phyloP scores from a whole-genome alignment of 1,140 invertebrate species.

The Caenorhabditis briggsae region DNA sequence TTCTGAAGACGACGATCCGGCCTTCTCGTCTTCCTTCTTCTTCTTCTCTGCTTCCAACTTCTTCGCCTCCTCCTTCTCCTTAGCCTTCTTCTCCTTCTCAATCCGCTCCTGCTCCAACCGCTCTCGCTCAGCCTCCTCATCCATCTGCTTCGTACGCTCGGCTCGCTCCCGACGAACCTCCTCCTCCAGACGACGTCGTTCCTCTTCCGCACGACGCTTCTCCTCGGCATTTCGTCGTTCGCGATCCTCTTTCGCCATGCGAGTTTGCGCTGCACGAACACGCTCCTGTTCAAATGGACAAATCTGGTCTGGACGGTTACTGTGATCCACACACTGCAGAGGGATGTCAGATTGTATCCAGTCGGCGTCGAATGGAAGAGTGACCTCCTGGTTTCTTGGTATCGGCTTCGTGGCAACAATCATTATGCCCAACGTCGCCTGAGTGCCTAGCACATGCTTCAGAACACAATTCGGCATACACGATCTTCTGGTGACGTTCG shows the following conservation, averaged over 20 bases:
- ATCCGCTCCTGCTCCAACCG: neutral
- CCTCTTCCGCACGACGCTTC: constrained; percentile 10
- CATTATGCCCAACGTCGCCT: constrained; percentile 11
- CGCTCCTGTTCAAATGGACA: constrained; percentile 21
- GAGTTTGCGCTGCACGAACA: neutral
- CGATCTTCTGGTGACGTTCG: neutral
- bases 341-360: neutral
- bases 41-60: neutral
- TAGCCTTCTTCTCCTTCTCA: neutral
- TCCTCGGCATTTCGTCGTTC: neutral
- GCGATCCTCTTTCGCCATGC: neutral
- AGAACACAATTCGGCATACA: constrained; percentile 29
- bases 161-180: constrained; percentile 19
- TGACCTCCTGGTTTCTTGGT: constrained; percentile 2
- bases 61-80: neutral
- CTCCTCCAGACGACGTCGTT: constrained; percentile 23
- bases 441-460: constrained; percentile 23
- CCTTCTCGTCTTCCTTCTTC: neutral
- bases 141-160: neutral
- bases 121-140: constrained; percentile 13
- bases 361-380: constrained; percentile 21
- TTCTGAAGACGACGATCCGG: neutral
- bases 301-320: too few relatives aligned
- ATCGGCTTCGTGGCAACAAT: constrained; percentile 22
- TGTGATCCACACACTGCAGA: constrained; percentile 1